phyloP scores from a whole-genome alignment of 2,888 invertebrate genomes.

The Drymonia ruficornis region DNA sequence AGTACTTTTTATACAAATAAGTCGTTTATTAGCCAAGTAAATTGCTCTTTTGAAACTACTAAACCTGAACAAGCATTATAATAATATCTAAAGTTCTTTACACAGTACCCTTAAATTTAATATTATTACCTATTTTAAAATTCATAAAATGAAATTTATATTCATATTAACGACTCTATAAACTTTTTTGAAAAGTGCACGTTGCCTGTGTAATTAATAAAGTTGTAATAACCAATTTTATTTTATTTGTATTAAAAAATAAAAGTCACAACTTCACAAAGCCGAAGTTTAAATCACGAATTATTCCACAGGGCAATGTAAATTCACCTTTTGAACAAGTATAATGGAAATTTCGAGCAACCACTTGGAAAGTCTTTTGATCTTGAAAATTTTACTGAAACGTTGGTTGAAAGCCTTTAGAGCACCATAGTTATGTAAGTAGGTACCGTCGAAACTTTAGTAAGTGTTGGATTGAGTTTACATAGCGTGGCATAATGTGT shows the following conservation, averaged over 20 bases:
- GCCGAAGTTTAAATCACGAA: conserved; percentile 52
- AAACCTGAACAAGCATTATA: neutral
- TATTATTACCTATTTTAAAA: neutral
- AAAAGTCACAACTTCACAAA: conserved; percentile 27
- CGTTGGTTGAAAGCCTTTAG: conserved; percentile 57
- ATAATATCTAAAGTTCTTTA: conserved; percentile 3
- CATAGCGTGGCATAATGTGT: conserved; percentile 22
- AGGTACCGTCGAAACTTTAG: conserved; percentile 45
- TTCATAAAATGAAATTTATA: conserved; percentile 4
- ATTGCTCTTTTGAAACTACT: neutral
- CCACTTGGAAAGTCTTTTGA: conserved; percentile 75
- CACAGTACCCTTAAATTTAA: neutral
- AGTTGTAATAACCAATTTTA: conserved; percentile 35
- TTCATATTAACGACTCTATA: neutral
- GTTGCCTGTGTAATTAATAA: conserved; percentile 28
- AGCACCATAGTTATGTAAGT: conserved; percentile 41
- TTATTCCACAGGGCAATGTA: conserved; percentile 57
- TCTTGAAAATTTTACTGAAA: conserved; percentile 68
- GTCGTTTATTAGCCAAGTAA: neutral
- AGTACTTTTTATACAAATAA: neutral
- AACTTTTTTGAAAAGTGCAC: conserved; percentile 7
- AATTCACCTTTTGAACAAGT: conserved; percentile 67
- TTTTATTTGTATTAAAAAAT: conserved; percentile 28
- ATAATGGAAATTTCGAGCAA: conserved; percentile 76
- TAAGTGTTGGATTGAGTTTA: conserved; percentile 49